phyloP scores from a whole-genome alignment of 1,140 invertebrate genomes.

The Geopemphigus sp. region DNA sequence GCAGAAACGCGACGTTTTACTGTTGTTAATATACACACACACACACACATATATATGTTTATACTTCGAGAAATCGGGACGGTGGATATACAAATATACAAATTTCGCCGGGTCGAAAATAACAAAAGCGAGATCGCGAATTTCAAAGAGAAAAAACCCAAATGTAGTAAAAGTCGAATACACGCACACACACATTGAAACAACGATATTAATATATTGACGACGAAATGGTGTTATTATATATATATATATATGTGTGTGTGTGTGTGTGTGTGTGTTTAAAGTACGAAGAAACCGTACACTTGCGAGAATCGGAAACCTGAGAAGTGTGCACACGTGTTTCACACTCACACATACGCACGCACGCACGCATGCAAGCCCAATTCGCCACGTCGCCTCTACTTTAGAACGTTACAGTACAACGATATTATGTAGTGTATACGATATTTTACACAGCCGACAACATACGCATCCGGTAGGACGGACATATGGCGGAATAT shows the following conservation, averaged over 20 bases:
- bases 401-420: background rate
- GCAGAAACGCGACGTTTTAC: background rate
- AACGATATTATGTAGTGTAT: background rate
- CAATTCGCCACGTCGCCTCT: background rate
- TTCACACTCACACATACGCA: conserved; percentile 22
- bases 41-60: background rate
- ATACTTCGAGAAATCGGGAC: conserved; percentile 1
- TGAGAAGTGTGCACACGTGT: conserved; percentile 42
- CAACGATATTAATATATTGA: background rate
- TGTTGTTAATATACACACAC: background rate
- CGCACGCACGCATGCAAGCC: no score
- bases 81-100: background rate
- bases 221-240: background rate
- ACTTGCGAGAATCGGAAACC: conserved; percentile 37
- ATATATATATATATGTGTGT: no score
- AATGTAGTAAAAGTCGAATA: background rate
- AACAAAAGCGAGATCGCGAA: background rate
- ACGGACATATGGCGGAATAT: conserved; percentile 19
- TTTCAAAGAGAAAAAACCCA: background rate
- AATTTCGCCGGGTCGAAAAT: background rate
- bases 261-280: no score
- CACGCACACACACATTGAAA: no score
- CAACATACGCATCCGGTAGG: conserved; percentile 26
- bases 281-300: conserved; percentile 25
- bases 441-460: background rate